A percentile compares a stretch with the other conserved stretches of the same genome.
Conservation (phyloP, 2,888 invertebrate genomes). For the Ennomos quercinarius region DNA sequence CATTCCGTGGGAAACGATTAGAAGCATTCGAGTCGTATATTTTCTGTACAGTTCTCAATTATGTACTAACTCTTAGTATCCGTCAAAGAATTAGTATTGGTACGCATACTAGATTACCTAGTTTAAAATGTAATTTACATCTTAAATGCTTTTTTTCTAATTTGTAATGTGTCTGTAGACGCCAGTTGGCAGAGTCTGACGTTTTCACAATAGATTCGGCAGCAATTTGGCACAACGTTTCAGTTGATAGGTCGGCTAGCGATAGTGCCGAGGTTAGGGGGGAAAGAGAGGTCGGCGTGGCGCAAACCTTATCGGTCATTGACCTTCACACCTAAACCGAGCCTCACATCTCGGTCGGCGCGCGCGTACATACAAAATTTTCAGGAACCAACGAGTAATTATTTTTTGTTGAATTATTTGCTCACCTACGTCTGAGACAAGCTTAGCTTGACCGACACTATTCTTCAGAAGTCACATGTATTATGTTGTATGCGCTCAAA, state of each 20-base stretch:
- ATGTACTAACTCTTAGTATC: background rate
- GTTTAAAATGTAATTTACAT: background rate
- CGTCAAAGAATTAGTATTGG: background rate
- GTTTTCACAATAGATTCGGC: slow-evolving; percentile 36
- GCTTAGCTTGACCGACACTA: slow-evolving; percentile 39
- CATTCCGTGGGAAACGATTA: slow-evolving; percentile 31
- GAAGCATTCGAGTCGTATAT: slow-evolving; percentile 22
- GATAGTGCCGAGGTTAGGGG: slow-evolving; percentile 61
- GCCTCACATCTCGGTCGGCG: slow-evolving; percentile 76
- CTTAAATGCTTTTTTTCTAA: slow-evolving; percentile 10
- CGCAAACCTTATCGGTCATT: slow-evolving; percentile 82
- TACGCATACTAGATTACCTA: too few relatives aligned
- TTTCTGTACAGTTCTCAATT: background rate
- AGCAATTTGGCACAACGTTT: slow-evolving; percentile 53
- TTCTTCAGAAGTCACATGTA: slow-evolving; percentile 33
- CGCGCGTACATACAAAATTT: slow-evolving; percentile 58
- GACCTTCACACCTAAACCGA: slow-evolving; percentile 83
- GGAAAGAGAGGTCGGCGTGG: slow-evolving; percentile 68
- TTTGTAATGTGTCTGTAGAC: slow-evolving; percentile 26
- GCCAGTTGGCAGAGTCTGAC: slow-evolving; percentile 24
- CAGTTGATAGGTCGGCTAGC: slow-evolving; percentile 60
- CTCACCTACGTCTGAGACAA: slow-evolving; percentile 40
- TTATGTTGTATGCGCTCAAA: slow-evolving; percentile 20
- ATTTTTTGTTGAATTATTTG: slow-evolving; percentile 46
- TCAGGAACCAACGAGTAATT: slow-evolving; percentile 56